Evolutionary conservation across 2,888 invertebrate genomes (phyloP), one percentile per base, ranked within the genome.

Genomic region (Hyposoter didymator): DNA sequence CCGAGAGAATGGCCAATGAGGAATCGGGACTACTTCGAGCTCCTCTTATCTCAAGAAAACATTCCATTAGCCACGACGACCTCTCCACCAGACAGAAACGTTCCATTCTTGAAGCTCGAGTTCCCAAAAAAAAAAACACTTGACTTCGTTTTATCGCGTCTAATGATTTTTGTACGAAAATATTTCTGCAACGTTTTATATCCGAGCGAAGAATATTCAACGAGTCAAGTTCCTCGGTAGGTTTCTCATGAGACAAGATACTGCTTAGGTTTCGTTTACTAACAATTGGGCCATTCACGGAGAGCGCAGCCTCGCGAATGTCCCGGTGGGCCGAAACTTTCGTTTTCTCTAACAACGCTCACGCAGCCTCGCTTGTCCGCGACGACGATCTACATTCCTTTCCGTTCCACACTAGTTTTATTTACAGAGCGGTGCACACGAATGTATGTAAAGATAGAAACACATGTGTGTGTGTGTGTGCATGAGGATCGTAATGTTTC

Each of bases 301-400:
- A 45, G 28, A 49, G 49, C n/a, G 35, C 35, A 35, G 39, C 17
- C 39, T 47, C 19, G 64, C n/a, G 64, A 47, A 64, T 73, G 78
- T 66, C 55, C 49, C 19, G 74, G 78, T 74, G 82, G 81, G 78
- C 78, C 78, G 73, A 85, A 85, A 85, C 85, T 85, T 85, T 85
- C 85, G 85, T 82, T 85, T 85, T 85, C 82, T 82, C 78, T 70
- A 78, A 67, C 82, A 74, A 82, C 85, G 69, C 85, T 78, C 55
- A 82, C 78, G 64, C 82, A 59, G 59, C 59, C 59, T 62, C 55
- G 55, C 70, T 70, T 43, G 78, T 67, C 78, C 72, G 10, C 72
- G 10, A 39, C 39, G 59, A 82, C 74, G 78, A 82, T 85, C 85
- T 75, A 82, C 75, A 79, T 85, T 82, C 75, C 78, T 59, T 78